Evolutionary conservation across 2,113 vertebrate genomes (phyloP).

Genomic region (Capreolus pygargus): DNA sequence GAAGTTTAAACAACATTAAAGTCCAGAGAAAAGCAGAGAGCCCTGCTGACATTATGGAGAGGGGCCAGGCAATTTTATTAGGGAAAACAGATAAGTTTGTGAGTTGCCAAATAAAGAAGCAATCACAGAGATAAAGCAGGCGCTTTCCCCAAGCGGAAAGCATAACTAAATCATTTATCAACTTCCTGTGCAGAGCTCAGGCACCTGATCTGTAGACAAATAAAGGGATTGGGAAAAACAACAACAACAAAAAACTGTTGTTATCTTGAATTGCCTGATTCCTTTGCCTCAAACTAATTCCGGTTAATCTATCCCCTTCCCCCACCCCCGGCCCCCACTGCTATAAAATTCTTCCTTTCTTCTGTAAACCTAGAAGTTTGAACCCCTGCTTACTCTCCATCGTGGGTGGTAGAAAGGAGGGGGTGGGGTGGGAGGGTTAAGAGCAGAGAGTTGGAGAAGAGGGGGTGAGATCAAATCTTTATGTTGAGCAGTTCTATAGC

Average conservation of each 20-base stretch:
- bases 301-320: slow-evolving; percentile 30
- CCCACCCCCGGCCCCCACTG: not conserved
- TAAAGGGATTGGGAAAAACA: not conserved
- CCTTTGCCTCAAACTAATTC: slow-evolving; percentile 41
- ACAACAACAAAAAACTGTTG: not conserved
- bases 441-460: not conserved
- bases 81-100: slow-evolving; percentile 53
- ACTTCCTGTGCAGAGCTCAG: not conserved
- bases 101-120: slow-evolving; percentile 59
- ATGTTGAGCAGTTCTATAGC: not conserved
- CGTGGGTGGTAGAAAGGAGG: too few species aligned
- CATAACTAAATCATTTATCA: slow-evolving; percentile 40
- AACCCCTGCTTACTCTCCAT: not conserved
- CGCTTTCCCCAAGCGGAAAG: not conserved
- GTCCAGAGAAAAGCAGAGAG: slow-evolving; percentile 40
- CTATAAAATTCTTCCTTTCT: slow-evolving; percentile 53
- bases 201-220: slow-evolving; percentile 58
- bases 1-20: slow-evolving; percentile 54
- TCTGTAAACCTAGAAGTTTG: slow-evolving; percentile 35
- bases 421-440: accelerated
- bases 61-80: slow-evolving; percentile 54
- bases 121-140: slow-evolving; percentile 64
- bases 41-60: slow-evolving; percentile 12
- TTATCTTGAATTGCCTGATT: slow-evolving; percentile 41
- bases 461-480: not conserved